phyloP scores from a whole-genome alignment of 2,797 vertebrate genomes.

The Macrochelys suwanniensis region DNA sequence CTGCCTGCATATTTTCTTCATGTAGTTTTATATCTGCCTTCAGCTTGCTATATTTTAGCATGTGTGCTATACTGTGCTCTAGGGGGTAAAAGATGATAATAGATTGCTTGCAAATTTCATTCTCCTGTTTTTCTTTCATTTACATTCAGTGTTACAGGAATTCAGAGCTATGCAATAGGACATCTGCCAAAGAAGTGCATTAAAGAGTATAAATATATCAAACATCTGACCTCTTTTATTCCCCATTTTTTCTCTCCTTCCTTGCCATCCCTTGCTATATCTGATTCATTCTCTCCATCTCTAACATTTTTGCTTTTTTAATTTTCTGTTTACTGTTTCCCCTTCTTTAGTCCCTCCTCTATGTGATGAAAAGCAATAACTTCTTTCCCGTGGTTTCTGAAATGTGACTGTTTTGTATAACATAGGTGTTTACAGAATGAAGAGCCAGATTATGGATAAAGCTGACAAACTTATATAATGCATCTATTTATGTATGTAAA shows the following conservation, averaged over 20 bases:
- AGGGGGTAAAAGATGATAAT: slow-evolving; percentile 33
- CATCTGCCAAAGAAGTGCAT: neutral
- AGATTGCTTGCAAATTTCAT: accelerated
- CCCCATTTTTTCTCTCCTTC: neutral
- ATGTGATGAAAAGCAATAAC: neutral
- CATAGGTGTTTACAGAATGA: neutral
- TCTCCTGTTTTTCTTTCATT: accelerated
- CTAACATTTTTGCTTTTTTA: neutral
- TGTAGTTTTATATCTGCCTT: neutral
- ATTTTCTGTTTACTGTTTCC: neutral
- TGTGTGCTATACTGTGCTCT: slow-evolving; percentile 54
- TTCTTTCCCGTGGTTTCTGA: neutral
- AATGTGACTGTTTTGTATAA: neutral
- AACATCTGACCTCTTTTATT: neutral
- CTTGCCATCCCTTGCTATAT: neutral
- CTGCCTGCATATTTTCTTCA: neutral
- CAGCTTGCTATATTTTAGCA: neutral
- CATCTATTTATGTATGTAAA: neutral
- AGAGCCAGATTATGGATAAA: neutral
- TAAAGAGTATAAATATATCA: neutral
- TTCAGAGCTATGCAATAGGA: accelerated
- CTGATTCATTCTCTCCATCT: neutral
- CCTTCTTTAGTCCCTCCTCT: neutral
- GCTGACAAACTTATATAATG: neutral
- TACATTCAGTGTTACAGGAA: accelerated